Conservation (phyloP, 2,797 vertebrate genomes). For the Pampus argenteus region DNA sequence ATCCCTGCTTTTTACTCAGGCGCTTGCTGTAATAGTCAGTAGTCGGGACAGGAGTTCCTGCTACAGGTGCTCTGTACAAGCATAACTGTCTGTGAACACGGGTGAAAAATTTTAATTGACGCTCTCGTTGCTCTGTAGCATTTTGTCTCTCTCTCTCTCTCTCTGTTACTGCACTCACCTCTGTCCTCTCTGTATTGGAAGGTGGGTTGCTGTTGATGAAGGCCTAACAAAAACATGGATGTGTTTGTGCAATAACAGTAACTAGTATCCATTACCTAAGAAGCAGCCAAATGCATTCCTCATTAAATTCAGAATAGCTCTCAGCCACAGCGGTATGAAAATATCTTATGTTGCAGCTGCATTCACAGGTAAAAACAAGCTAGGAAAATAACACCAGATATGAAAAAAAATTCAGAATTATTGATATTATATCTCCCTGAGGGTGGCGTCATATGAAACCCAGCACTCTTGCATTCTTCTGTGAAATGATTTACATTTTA, state of each 20-base stretch:
- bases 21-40: constrained; percentile 63
- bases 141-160: constrained; percentile 3
- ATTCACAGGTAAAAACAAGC: constrained; percentile 45
- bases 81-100: constrained; percentile 30
- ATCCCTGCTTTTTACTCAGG: constrained; percentile 63
- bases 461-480: constrained; percentile 31
- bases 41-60: constrained; percentile 43
- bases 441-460: constrained; percentile 48
- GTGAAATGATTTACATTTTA: constrained; percentile 64
- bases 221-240: constrained; percentile 40
- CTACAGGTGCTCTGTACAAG: constrained; percentile 52
- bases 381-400: constrained; percentile 49
- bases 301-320: constrained; percentile 72
- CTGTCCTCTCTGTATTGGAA: no score
- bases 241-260: constrained; percentile 63
- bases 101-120: constrained; percentile 40
- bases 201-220: constrained; percentile 38
- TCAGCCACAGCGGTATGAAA: constrained; percentile 52
- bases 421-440: constrained; percentile 54
- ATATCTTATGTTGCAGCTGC: constrained; percentile 57
- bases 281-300: constrained; percentile 64
- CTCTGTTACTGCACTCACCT: no score
- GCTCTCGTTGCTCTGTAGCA: constrained; percentile 1
- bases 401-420: constrained; percentile 62
- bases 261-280: constrained; percentile 54